Conservation (phyloP, 2,888 invertebrate genomes). For the Ernsta delagoae region DNA sequence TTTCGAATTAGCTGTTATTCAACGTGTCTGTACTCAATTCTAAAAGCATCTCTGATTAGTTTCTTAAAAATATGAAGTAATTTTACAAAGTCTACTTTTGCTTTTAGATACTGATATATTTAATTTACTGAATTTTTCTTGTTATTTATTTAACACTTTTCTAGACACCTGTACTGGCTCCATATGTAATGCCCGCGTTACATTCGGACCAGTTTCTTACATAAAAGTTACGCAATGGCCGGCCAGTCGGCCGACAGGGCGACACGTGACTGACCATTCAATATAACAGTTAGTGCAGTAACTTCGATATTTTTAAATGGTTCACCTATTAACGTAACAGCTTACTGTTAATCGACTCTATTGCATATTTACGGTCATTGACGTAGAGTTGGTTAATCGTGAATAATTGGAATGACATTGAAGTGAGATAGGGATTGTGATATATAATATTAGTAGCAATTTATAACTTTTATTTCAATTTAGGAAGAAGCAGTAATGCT, state of each 20-base stretch:
- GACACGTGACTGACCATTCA: constrained; percentile 37
- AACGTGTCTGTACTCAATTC: no score
- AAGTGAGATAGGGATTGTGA: no score
- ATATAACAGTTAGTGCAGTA: constrained; percentile 5
- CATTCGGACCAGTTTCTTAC: constrained; percentile 70
- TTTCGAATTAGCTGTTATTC: no score
- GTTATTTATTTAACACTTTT: constrained; percentile 16
- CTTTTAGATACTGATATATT: no score
- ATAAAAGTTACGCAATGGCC: constrained; percentile 56
- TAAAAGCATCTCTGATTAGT: no score
- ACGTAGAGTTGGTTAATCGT: not conserved
- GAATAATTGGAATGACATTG: not conserved
- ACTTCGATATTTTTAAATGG: constrained; percentile 4
- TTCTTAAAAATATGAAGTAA: no score
- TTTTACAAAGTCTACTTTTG: no score
- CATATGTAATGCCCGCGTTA: constrained; percentile 49
- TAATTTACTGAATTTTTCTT: not conserved
- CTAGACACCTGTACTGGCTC: constrained; percentile 5
- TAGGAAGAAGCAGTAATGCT: no score
- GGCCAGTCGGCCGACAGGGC: constrained; percentile 36
- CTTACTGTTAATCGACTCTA: not conserved
- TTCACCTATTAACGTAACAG: constrained; percentile 13
- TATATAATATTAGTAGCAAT: no score
- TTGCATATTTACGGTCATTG: not conserved
- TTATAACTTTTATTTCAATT: no score